Percentiles rank a stretch among this genome's conserved stretches.
These are phyloP conservation scores for Camelus bactrianus DNA, from an alignment of 2,113 vertebrate genomes.

Conservation along the genomic window DNA sequence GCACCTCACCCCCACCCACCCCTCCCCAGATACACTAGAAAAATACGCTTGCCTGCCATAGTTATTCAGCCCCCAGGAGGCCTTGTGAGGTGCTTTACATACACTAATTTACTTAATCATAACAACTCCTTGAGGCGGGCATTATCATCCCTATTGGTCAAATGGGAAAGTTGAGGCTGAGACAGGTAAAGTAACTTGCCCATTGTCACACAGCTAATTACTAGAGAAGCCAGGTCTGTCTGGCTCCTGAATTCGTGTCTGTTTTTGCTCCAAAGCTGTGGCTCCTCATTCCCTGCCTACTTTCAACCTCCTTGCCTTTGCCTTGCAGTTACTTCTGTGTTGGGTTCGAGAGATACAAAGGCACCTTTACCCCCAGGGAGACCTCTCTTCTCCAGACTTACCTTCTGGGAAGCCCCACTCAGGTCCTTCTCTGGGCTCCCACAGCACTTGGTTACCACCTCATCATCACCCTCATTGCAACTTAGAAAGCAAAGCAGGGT, in stretches of 20 bases:
- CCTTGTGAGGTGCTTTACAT: conserved; percentile 9
- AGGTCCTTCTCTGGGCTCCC: not conserved
- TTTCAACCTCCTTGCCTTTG: not conserved
- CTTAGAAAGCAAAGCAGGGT: not conserved
- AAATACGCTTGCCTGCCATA: conserved; percentile 30
- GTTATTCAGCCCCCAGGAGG: conserved; percentile 10
- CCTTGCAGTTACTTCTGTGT: not conserved
- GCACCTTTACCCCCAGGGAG: not conserved
- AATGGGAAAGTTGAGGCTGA: conserved; percentile 27
- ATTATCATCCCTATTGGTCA: conserved; percentile 48
- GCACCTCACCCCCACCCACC: not conserved
- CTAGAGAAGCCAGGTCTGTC: not conserved
- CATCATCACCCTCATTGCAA: not conserved
- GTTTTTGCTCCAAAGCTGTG: not conserved
- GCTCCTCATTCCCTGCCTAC: not conserved
- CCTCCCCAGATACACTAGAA: not conserved
- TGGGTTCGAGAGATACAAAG: not conserved
- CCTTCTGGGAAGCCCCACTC: not conserved
- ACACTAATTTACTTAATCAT: conserved; percentile 42
- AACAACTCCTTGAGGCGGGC: conserved; percentile 30
- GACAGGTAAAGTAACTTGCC: conserved; percentile 48
- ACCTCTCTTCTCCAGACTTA: not conserved
- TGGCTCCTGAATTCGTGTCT: not conserved
- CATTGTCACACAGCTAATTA: conserved; percentile 18
- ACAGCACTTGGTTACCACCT: not conserved